These are phyloP conservation scores for Hypomecis punctinalis DNA, from an alignment of 2,888 invertebrate species.

Conservation along the genomic window DNA sequence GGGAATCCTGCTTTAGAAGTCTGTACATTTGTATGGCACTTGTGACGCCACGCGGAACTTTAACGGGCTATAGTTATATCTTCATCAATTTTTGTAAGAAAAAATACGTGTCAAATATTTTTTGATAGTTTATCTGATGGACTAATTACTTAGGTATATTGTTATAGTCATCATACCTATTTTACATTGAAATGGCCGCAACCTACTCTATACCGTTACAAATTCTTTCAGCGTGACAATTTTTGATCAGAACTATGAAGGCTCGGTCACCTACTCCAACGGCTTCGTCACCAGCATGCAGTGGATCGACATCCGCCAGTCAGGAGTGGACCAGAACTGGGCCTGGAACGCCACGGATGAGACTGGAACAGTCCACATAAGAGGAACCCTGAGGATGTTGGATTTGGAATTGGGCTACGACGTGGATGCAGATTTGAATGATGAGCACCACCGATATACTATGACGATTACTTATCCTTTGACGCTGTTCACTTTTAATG, in stretches of 20 bases:
- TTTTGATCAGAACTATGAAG: constrained; percentile 47
- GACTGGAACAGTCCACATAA: constrained; percentile 51
- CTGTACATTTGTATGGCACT: too few species aligned
- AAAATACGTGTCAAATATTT: too few species aligned
- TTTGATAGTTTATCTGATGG: background rate
- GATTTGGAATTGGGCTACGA: constrained; percentile 65
- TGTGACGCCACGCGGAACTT: too few species aligned
- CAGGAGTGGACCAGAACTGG: constrained; percentile 63
- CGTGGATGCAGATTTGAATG: constrained; percentile 51
- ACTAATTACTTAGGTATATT: too few species aligned
- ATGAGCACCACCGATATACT: constrained; percentile 51
- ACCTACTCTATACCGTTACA: background rate
- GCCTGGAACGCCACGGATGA: constrained; percentile 38
- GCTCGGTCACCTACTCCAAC: constrained; percentile 57
- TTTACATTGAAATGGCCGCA: too few species aligned
- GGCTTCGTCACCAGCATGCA: constrained; percentile 66
- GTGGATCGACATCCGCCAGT: constrained; percentile 53
- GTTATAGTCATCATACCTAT: too few species aligned
- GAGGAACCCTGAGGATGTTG: constrained; percentile 57
- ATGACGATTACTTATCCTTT: constrained; percentile 52
- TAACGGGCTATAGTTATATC: too few species aligned
- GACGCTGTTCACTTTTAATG: constrained; percentile 56
- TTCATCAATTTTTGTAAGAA: too few species aligned
- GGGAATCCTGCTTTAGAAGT: too few species aligned
- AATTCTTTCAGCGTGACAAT: constrained; percentile 56